Conservation (phyloP, 2,888 invertebrate genomes). For the Venusia cambrica region DNA sequence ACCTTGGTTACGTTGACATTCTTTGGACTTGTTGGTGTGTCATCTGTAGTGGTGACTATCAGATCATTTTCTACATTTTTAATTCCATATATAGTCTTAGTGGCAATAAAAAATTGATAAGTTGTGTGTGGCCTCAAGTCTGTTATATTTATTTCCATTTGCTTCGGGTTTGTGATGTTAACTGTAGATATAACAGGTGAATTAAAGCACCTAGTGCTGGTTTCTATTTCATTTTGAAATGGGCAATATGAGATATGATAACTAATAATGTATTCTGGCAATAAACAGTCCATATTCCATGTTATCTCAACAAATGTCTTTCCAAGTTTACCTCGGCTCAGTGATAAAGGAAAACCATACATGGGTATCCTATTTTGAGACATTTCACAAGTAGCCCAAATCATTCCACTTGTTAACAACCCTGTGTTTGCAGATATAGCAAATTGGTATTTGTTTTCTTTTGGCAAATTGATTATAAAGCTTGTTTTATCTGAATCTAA, state of each 20-base stretch:
- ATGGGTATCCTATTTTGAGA: conserved; percentile 71
- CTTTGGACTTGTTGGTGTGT: conserved; percentile 79
- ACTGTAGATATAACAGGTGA: conserved; percentile 51
- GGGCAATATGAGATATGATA: conserved; percentile 89
- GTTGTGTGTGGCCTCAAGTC: conserved; percentile 87
- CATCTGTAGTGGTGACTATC: conserved; percentile 87
- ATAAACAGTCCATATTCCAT: conserved; percentile 90
- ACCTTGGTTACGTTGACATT: conserved; percentile 80
- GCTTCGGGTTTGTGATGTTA: conserved; percentile 64
- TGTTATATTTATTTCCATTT: conserved; percentile 79
- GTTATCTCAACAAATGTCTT: conserved; percentile 76
- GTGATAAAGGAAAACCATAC: conserved; percentile 73
- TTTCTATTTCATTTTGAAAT: conserved; percentile 71
- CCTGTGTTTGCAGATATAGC: conserved; percentile 89
- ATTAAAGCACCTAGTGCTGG: conserved; percentile 78
- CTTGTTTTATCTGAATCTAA: conserved; percentile 58
- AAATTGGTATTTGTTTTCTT: conserved; percentile 85
- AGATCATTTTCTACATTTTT: conserved; percentile 72
- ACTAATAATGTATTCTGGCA: conserved; percentile 86
- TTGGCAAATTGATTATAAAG: conserved; percentile 81
- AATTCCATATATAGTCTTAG: conserved; percentile 69
- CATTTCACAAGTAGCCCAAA: conserved; percentile 88
- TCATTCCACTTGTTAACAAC: conserved; percentile 88
- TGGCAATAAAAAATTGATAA: conserved; percentile 85
- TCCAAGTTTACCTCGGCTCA: conserved; percentile 56